Percentiles rank a stretch among this genome's conserved stretches.
Evolutionary conservation across 2,797 vertebrate genomes (phyloP).

Genomic region (Cygnus olor): DNA sequence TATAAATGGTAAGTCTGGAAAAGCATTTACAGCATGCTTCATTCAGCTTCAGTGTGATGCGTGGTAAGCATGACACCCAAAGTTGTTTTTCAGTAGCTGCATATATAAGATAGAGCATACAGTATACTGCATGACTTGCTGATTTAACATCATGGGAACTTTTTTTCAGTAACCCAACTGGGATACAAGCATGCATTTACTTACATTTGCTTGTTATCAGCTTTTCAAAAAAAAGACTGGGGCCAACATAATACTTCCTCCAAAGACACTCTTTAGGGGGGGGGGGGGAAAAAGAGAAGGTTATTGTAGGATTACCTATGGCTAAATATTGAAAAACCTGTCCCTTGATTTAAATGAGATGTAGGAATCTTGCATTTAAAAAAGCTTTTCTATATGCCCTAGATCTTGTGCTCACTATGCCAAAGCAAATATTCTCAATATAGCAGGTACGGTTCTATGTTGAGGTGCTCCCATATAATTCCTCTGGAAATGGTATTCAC

Average conservation of each 20-base stretch:
- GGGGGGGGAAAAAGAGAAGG: background rate
- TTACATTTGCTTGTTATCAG: constrained; percentile 88
- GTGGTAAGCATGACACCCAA: background rate
- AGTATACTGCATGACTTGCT: background rate
- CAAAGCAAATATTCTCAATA: background rate
- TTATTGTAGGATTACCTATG: background rate
- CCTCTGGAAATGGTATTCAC: background rate
- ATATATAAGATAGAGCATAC: fast-evolving
- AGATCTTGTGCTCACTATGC: background rate
- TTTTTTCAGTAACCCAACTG: background rate
- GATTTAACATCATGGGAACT: background rate
- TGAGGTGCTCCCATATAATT: background rate
- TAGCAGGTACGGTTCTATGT: background rate
- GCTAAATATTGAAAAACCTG: background rate
- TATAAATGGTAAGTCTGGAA: background rate
- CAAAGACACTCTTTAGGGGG: constrained; percentile 79
- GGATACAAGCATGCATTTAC: constrained; percentile 10
- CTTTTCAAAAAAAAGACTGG: constrained; percentile 84
- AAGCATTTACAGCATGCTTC: background rate
- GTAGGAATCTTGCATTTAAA: background rate
- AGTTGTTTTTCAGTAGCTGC: background rate
- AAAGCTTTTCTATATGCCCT: background rate
- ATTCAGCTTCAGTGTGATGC: background rate
- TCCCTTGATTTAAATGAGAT: background rate
- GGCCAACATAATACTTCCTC: constrained; percentile 87